A percentile compares a stretch with the other conserved stretches of the same genome.
Evolutionary conservation across 2,797 vertebrate species (phyloP).

Genomic region (Trematomus bernacchii): DNA sequence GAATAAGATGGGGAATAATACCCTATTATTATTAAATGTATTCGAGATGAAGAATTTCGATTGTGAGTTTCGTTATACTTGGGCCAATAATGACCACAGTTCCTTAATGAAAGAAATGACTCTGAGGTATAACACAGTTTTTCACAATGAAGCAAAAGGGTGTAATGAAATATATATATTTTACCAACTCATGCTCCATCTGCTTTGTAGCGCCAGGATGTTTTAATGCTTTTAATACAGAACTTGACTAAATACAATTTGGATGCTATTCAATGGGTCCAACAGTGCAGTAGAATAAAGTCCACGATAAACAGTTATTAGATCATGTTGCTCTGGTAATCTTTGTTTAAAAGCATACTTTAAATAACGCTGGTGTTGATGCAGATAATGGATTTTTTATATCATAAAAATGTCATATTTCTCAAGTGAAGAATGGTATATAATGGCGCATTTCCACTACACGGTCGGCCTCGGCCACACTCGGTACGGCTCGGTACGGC

Average conservation of each 20-base stretch:
- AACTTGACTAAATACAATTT: slow-evolving; percentile 19
- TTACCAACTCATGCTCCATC: slow-evolving; percentile 26
- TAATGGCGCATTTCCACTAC: too few relatives aligned
- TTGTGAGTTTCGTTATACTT: slow-evolving; percentile 69
- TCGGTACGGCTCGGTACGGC: too few relatives aligned
- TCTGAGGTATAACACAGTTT: slow-evolving; percentile 63
- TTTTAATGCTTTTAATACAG: slow-evolving; percentile 28
- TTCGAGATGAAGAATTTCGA: slow-evolving; percentile 68
- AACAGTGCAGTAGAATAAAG: slow-evolving; percentile 1
- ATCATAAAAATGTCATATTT: background rate
- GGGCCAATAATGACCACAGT: slow-evolving; percentile 66
- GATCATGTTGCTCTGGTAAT: background rate
- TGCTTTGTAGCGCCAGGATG: slow-evolving; percentile 11
- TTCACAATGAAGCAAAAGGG: slow-evolving; percentile 48
- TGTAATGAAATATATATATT: slow-evolving; percentile 42
- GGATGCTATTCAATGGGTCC: slow-evolving; percentile 36
- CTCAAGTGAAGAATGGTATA: too few relatives aligned
- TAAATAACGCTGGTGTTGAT: background rate
- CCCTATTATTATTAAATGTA: slow-evolving; percentile 76
- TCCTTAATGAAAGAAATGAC: slow-evolving; percentile 71
- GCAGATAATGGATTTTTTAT: background rate
- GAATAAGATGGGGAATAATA: slow-evolving; percentile 75
- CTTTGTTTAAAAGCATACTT: background rate
- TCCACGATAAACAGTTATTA: background rate
- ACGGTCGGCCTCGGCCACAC: too few relatives aligned